A percentile compares a stretch with the other conserved stretches of the same genome.
Conservation (phyloP, 1,140 invertebrate genomes). For the Drosophila leontia region DNA sequence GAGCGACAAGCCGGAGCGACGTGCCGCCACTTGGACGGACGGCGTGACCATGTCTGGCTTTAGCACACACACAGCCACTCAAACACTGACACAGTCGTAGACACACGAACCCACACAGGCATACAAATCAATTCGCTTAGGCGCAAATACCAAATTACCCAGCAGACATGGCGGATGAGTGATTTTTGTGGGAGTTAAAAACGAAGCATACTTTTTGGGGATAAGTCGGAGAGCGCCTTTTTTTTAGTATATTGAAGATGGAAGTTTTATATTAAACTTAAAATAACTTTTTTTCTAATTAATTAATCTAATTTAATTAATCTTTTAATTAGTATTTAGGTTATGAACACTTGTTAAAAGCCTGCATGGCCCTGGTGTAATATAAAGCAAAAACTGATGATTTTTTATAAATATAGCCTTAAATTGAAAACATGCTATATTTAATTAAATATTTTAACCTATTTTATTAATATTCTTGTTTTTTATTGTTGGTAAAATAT, state of each 20-base stretch:
- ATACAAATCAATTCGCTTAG: slow-evolving; percentile 82
- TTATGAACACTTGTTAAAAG: too few relatives aligned
- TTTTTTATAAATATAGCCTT: neutral
- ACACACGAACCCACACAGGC: slow-evolving; percentile 55
- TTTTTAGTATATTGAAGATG: neutral
- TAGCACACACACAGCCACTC: slow-evolving; percentile 62
- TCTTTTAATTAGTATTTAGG: too few relatives aligned
- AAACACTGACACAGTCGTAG: slow-evolving; percentile 35
- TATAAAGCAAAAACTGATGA: too few relatives aligned
- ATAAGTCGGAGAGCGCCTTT: too few relatives aligned
- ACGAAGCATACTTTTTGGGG: slow-evolving; percentile 16
- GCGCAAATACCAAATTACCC: slow-evolving; percentile 72
- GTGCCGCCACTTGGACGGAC: slow-evolving; percentile 73
- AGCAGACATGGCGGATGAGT: slow-evolving; percentile 53
- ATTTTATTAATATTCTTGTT: neutral
- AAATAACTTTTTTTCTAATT: too few relatives aligned
- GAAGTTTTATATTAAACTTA: neutral
- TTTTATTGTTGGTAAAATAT: too few relatives aligned
- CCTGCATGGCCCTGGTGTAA: neutral
- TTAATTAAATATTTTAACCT: neutral
- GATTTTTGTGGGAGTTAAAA: neutral
- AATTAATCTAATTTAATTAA: too few relatives aligned
- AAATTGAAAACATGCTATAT: neutral
- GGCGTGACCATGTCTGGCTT: slow-evolving; percentile 83
- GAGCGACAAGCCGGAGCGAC: slow-evolving; percentile 67